phyloP scores from a whole-genome alignment of 2,888 invertebrate species.

The Acrobasis repandana region DNA sequence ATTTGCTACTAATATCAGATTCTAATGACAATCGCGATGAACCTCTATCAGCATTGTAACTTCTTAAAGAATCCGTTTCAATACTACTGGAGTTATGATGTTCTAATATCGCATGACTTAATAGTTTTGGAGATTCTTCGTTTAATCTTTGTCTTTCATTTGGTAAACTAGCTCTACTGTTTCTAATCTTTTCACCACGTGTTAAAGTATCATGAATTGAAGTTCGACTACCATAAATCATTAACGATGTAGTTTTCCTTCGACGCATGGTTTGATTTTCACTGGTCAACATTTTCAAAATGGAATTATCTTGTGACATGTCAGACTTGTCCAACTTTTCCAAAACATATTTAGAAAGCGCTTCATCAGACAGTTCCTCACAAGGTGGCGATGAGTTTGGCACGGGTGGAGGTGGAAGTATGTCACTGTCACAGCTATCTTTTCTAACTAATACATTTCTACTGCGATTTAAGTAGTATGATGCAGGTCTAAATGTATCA shows the following conservation, averaged over 20 bases:
- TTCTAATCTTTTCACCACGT: constrained; percentile 75
- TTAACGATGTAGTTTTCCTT: constrained; percentile 75
- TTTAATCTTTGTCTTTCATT: constrained; percentile 60
- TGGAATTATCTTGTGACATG: constrained; percentile 73
- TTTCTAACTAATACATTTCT: constrained; percentile 86
- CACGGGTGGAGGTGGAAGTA: constrained; percentile 90
- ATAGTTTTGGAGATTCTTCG: constrained; percentile 49
- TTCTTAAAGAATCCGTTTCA: constrained; percentile 72
- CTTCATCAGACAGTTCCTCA: constrained; percentile 87
- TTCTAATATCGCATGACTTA: constrained; percentile 60
- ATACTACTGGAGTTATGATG: constrained; percentile 65
- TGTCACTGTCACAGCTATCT: constrained; percentile 91
- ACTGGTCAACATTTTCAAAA: constrained; percentile 73
- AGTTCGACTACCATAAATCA: constrained; percentile 78
- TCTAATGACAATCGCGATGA: constrained; percentile 74
- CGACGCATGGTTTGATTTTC: constrained; percentile 75
- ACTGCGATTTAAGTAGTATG: constrained; percentile 91
- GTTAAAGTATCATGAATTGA: constrained; percentile 79
- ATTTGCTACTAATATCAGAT: constrained; percentile 78
- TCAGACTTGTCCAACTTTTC: constrained; percentile 79
- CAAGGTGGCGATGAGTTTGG: constrained; percentile 89
- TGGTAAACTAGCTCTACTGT: constrained; percentile 72
- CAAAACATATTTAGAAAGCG: constrained; percentile 74
- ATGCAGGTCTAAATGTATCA: constrained; percentile 93
- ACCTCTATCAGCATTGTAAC: constrained; percentile 73